These are phyloP conservation scores for Aphelinus certus DNA, from an alignment of 1,140 invertebrate species.

Conservation along the genomic window DNA sequence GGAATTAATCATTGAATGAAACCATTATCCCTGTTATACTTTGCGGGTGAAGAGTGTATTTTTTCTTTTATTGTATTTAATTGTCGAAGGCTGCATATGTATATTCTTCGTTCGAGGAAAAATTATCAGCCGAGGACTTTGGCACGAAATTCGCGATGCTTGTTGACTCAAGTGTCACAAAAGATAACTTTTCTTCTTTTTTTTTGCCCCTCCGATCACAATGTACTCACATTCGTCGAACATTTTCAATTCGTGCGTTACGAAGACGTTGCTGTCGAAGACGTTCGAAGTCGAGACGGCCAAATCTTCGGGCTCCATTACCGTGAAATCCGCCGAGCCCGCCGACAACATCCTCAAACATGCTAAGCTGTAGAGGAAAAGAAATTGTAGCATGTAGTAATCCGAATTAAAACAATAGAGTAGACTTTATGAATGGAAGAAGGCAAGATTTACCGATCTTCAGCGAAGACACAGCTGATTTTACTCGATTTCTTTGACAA, in stretches of 20 bases:
- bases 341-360: slow-evolving; percentile 79
- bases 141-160: no score
- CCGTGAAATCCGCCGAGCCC: slow-evolving; percentile 81
- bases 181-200: no score
- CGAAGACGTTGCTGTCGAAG: slow-evolving; percentile 62
- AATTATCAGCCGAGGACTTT: no score
- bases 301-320: slow-evolving; percentile 84
- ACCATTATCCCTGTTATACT: no score
- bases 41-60: no score
- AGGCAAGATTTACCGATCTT: slow-evolving; percentile 67
- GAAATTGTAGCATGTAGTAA: no score
- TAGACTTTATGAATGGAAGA: not conserved
- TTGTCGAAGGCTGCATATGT: no score
- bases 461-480: slow-evolving; percentile 73
- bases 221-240: slow-evolving; percentile 30
- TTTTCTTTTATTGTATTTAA: no score
- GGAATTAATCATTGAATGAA: no score
- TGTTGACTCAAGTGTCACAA: no score
- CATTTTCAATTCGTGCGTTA: slow-evolving; percentile 75
- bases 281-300: slow-evolving; percentile 68
- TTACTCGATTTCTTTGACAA: slow-evolving; percentile 52
- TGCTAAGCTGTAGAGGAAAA: slow-evolving; percentile 69
- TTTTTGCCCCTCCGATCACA: no score
- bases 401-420: not conserved
- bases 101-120: no score